Percentiles rank a stretch among this genome's conserved stretches.
Conservation (phyloP, 2,797 vertebrate genomes). For the Ceyx erithaca region DNA sequence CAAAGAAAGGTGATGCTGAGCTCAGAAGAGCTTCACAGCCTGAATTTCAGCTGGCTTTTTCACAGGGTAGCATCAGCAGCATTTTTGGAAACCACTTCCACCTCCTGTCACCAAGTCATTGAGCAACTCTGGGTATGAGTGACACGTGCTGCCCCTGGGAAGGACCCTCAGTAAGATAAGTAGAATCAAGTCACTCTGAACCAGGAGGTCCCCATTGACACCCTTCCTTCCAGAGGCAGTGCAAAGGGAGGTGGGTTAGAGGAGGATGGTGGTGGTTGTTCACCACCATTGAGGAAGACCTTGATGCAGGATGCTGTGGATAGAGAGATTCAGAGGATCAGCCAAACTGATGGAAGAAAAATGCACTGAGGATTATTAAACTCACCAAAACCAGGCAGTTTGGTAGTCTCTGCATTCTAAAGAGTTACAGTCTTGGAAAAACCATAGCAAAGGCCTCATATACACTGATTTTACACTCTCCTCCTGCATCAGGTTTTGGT, state of each 20-base stretch:
- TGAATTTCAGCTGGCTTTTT: background rate
- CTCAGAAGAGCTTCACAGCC: background rate
- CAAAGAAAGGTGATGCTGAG: background rate
- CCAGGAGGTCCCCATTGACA: background rate
- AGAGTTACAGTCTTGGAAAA: background rate
- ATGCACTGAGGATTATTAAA: background rate
- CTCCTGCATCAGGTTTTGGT: background rate
- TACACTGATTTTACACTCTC: background rate
- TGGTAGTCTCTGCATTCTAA: rapidly evolving
- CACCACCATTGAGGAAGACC: background rate
- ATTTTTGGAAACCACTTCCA: background rate
- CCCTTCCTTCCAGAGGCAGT: too few species aligned
- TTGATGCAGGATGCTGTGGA: rapidly evolving
- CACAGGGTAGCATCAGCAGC: background rate
- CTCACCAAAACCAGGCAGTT: background rate
- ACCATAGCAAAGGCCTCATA: rapidly evolving
- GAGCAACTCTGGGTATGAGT: background rate
- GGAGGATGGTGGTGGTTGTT: background rate
- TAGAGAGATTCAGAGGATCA: background rate
- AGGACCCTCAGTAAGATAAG: background rate
- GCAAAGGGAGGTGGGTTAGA: background rate
- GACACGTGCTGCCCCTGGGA: background rate
- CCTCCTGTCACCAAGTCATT: background rate
- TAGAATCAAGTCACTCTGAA: background rate
- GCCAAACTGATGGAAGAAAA: background rate